A percentile compares a stretch with the other conserved stretches of the same genome.
phyloP scores from a whole-genome alignment of 2,797 vertebrate species.

The Chloroceryle inda region DNA sequence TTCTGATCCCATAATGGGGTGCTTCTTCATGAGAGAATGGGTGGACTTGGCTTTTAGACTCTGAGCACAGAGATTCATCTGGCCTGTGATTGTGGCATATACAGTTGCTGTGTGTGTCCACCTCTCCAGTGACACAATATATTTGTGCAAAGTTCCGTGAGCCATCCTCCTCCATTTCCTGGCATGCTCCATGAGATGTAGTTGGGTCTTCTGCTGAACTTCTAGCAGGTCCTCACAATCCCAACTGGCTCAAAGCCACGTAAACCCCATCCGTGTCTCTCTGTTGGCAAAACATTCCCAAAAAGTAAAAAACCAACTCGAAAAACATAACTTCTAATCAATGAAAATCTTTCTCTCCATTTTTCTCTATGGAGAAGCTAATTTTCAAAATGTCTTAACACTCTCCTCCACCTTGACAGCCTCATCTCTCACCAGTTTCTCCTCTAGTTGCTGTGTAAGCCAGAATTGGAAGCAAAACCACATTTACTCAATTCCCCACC shows the following conservation, averaged over 20 bases:
- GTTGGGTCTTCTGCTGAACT: neutral
- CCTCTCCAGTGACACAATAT: neutral
- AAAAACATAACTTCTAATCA: neutral
- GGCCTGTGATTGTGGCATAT: accelerated
- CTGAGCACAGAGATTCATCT: accelerated
- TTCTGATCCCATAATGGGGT: neutral
- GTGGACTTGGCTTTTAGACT: neutral
- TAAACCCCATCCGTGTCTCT: neutral
- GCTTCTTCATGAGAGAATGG: neutral
- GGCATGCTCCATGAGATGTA: neutral
- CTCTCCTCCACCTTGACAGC: neutral
- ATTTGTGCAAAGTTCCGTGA: accelerated
- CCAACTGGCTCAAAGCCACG: accelerated
- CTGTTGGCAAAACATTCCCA: neutral
- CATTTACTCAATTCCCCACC: neutral
- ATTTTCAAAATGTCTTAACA: neutral
- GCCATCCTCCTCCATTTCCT: accelerated
- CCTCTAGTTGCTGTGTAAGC: neutral
- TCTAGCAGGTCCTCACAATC: neutral
- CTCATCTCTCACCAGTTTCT: neutral
- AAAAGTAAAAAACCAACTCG: neutral
- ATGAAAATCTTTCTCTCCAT: neutral
- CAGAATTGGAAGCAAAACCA: neutral
- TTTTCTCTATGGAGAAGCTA: neutral
- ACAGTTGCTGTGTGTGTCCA: accelerated